These are phyloP conservation scores for Protomyctophum bolini DNA, from an alignment of 2,113 vertebrate species.

Conservation along the genomic window DNA sequence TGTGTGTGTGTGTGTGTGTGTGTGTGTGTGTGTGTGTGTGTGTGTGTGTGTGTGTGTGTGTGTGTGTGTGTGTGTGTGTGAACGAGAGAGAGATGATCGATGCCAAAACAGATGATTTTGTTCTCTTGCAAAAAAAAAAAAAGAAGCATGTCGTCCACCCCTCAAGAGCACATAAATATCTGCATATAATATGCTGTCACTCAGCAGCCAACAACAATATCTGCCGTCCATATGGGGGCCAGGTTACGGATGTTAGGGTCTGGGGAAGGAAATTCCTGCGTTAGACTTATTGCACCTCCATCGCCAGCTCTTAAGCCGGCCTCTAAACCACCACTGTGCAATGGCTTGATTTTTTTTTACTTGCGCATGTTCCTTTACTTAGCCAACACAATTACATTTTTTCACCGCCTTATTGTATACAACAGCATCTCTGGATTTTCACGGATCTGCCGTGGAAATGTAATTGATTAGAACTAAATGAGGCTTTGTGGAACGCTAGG, in stretches of 20 bases:
- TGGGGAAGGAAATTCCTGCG: slow-evolving; percentile 77
- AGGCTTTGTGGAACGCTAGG: slow-evolving; percentile 28
- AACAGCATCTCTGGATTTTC: slow-evolving; percentile 26
- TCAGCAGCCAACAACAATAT: slow-evolving; percentile 74
- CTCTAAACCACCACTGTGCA: slow-evolving; percentile 38
- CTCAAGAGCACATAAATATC: slow-evolving; percentile 77
- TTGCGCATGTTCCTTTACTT: slow-evolving; percentile 23
- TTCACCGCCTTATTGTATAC: slow-evolving; percentile 22
- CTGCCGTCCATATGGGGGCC: slow-evolving; percentile 82
- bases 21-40: slow-evolving; percentile 3
- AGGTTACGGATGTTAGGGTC: slow-evolving; percentile 60
- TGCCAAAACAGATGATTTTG: slow-evolving; percentile 69
- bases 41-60: neutral
- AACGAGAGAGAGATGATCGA: slow-evolving; percentile 13
- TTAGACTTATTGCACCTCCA: slow-evolving; percentile 68
- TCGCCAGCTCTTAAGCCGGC: slow-evolving; percentile 53
- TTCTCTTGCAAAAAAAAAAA: slow-evolving; percentile 46
- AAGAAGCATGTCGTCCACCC: slow-evolving; percentile 51
- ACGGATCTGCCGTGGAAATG: slow-evolving; percentile 26
- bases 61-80: slow-evolving; percentile 8
- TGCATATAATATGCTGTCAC: slow-evolving; percentile 57
- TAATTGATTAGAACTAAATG: slow-evolving; percentile 48
- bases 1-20: slow-evolving; percentile 13
- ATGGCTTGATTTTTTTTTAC: slow-evolving; percentile 37
- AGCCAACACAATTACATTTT: neutral